phyloP scores from a whole-genome alignment of 2,888 invertebrate species.

The Phaonia tiefii region DNA sequence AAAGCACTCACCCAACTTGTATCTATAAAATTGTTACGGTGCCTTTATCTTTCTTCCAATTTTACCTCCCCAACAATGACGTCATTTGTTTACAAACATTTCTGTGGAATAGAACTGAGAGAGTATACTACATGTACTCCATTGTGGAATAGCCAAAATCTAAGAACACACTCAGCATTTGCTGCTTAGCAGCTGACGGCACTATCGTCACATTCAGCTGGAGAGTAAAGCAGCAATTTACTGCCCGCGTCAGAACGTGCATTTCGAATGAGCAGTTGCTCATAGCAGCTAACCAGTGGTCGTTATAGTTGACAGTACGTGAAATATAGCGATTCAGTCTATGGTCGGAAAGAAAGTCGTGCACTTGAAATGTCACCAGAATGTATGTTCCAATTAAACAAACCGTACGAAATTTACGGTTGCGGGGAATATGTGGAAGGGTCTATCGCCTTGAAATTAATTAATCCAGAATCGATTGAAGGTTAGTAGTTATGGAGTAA shows the following conservation, averaged over 20 bases:
- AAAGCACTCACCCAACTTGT: too few relatives aligned
- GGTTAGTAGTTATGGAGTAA: slow-evolving; percentile 40
- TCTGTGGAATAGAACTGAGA: too few relatives aligned
- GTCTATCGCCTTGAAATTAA: slow-evolving; percentile 43
- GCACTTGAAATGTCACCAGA: slow-evolving; percentile 54
- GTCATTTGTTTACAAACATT: too few relatives aligned
- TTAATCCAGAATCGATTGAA: slow-evolving; percentile 52
- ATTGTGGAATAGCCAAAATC: too few relatives aligned
- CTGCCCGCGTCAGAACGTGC: background rate
- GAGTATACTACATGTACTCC: too few relatives aligned
- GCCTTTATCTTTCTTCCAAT: too few relatives aligned
- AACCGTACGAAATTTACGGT: slow-evolving; percentile 71
- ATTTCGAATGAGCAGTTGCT: background rate
- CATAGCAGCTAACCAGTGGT: background rate
- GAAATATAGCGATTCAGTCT: background rate
- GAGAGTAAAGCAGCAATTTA: background rate
- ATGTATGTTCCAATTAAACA: slow-evolving; percentile 70
- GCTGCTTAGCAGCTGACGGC: too few relatives aligned
- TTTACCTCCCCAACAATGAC: too few relatives aligned
- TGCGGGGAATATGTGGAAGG: slow-evolving; percentile 74
- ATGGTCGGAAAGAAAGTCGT: background rate
- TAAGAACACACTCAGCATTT: too few relatives aligned
- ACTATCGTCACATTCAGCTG: background rate
- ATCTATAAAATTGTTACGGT: too few relatives aligned
- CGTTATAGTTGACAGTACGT: background rate